Conservation (phyloP, 2,113 vertebrate species). For the Dipodomys stephensi region DNA sequence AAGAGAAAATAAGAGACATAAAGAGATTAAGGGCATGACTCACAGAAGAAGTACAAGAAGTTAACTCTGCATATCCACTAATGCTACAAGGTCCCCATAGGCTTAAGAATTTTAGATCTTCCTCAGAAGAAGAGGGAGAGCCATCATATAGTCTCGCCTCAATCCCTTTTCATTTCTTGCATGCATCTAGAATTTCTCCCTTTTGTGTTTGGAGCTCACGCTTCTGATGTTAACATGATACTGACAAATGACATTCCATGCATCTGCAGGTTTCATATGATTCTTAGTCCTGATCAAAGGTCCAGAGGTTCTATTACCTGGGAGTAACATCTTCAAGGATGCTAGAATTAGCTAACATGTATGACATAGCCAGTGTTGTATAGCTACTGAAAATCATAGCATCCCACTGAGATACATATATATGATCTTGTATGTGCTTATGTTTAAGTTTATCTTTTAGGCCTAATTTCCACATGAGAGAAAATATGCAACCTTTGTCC, state of each 20-base stretch:
- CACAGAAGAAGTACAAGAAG: neutral
- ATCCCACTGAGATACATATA: neutral
- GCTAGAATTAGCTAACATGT: neutral
- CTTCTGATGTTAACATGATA: neutral
- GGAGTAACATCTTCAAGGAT: neutral
- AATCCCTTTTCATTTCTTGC: neutral
- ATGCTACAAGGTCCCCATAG: neutral
- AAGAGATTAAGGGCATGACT: neutral
- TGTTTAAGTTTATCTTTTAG: too few species aligned
- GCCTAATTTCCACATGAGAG: too few species aligned
- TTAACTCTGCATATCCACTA: neutral
- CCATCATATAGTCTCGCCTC: neutral
- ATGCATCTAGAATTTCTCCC: neutral
- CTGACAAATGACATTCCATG: neutral
- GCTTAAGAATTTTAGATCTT: neutral
- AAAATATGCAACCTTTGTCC: too few species aligned
- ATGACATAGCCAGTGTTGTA: neutral
- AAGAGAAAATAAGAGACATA: neutral
- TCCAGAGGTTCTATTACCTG: neutral
- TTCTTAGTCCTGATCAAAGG: neutral
- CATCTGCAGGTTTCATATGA: conserved; percentile 1
- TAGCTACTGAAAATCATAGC: neutral
- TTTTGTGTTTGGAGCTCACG: neutral
- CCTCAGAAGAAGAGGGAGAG: neutral
- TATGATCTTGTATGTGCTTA: too few species aligned